A percentile compares a stretch with the other conserved stretches of the same genome.
These are phyloP conservation scores for Pempheris klunzingeri DNA, from an alignment of 2,797 vertebrate species.

Conservation along the genomic window DNA sequence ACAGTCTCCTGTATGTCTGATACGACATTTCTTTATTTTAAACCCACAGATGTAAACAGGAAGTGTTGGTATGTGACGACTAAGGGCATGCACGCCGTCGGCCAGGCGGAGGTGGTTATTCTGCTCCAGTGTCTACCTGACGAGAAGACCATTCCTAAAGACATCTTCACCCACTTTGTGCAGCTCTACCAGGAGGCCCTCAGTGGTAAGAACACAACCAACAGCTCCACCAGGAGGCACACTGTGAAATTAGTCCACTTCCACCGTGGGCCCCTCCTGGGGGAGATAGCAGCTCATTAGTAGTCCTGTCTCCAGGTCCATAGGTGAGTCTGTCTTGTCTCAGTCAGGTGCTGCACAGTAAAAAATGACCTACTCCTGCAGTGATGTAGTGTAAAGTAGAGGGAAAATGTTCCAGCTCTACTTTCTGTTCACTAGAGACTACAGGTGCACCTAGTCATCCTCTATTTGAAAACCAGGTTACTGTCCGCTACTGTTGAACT, in stretches of 20 bases:
- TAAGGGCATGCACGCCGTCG: slow-evolving; percentile 98
- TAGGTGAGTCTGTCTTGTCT: slow-evolving; percentile 39
- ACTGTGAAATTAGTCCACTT: slow-evolving; percentile 24
- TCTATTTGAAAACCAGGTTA: slow-evolving; percentile 60
- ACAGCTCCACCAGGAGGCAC: slow-evolving; percentile 25
- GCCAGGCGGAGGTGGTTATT: slow-evolving; percentile 95
- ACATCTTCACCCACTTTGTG: slow-evolving; percentile 97
- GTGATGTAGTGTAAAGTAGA: slow-evolving; percentile 1
- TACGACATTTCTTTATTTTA: not conserved
- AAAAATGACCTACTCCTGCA: slow-evolving; percentile 24
- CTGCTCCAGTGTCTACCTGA: slow-evolving; percentile 97
- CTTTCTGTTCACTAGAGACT: slow-evolving; percentile 33
- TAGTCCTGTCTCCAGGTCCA: slow-evolving; percentile 28
- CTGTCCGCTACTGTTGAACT: slow-evolving; percentile 11
- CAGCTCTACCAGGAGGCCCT: slow-evolving; percentile 98
- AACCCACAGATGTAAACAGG: slow-evolving; percentile 94
- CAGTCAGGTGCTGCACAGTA: slow-evolving; percentile 15
- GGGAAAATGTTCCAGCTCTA: slow-evolving; percentile 44
- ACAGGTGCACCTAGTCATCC: not conserved
- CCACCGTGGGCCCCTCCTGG: not conserved
- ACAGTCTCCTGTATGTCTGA: not conserved
- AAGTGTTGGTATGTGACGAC: slow-evolving; percentile 99
- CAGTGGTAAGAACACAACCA: slow-evolving; percentile 85
- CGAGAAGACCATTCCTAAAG: slow-evolving; percentile 97
- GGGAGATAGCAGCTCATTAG: slow-evolving; percentile 33